These are phyloP conservation scores for Acipenser oxyrinchus DNA, from an alignment of 2,797 vertebrate genomes.

Conservation along the genomic window DNA sequence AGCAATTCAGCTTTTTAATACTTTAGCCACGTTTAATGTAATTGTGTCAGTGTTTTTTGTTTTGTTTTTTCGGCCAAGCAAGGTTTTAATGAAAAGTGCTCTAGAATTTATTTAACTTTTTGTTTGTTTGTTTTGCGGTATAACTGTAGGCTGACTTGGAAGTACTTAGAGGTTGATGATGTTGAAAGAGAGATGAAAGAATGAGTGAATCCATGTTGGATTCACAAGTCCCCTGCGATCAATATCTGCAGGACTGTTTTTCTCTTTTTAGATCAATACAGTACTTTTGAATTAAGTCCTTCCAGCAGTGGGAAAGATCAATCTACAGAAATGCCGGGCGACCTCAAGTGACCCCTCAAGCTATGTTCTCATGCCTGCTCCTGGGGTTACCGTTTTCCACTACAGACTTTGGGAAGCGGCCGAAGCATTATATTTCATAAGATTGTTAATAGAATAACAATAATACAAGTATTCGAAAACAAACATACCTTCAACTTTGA, in stretches of 20 bases:
- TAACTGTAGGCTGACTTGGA: too few relatives aligned
- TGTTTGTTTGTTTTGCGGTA: slow-evolving; percentile 3
- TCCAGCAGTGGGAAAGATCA: not conserved
- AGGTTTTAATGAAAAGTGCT: too few relatives aligned
- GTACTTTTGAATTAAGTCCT: too few relatives aligned
- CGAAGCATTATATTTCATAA: not conserved
- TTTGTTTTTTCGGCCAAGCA: too few relatives aligned
- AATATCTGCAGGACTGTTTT: not conserved
- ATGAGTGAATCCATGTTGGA: too few relatives aligned
- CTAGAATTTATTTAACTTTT: too few relatives aligned
- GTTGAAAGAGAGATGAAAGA: too few relatives aligned
- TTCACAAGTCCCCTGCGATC: too few relatives aligned
- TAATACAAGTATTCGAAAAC: too few relatives aligned
- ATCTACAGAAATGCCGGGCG: not conserved
- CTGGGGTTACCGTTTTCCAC: slow-evolving; percentile 2
- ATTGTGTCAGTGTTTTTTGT: too few relatives aligned
- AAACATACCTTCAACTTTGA: slow-evolving; percentile 72
- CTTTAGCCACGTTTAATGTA: too few relatives aligned
- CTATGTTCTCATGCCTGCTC: not conserved
- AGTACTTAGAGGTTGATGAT: too few relatives aligned
- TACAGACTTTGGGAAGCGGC: not conserved
- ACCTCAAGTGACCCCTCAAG: not conserved
- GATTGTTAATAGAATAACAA: not conserved
- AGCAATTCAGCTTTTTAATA: not conserved
- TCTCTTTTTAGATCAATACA: not conserved